These are phyloP conservation scores for Nannospalax galili DNA, from an alignment of 2,113 vertebrate species.

Conservation along the genomic window DNA sequence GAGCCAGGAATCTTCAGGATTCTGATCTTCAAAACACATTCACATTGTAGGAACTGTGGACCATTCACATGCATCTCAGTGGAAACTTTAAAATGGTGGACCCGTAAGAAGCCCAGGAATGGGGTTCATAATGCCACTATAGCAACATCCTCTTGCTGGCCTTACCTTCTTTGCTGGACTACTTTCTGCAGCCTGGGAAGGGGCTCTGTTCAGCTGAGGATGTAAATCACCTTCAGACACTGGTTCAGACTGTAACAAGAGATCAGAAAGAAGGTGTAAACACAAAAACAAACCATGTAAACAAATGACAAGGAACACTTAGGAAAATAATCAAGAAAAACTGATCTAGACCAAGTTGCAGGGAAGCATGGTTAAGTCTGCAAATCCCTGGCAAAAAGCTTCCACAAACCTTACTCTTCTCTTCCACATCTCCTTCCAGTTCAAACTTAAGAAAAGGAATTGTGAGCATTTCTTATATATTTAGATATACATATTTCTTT, in stretches of 20 bases:
- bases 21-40: constrained; percentile 70
- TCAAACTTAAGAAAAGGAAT: background rate
- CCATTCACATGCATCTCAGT: constrained; percentile 5
- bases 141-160: background rate
- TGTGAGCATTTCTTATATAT: background rate
- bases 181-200: constrained; percentile 87
- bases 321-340: constrained; percentile 12
- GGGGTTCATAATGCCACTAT: background rate
- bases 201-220: constrained; percentile 82
- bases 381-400: background rate
- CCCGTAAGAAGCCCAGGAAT: background rate
- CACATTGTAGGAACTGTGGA: background rate
- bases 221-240: constrained; percentile 85
- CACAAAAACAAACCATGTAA: background rate
- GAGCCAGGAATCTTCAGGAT: background rate
- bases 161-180: constrained; percentile 90
- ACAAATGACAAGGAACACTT: background rate
- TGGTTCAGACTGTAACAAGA: constrained; percentile 90
- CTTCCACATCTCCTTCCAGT: background rate
- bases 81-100: constrained; percentile 1
- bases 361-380: background rate
- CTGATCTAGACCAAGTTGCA: background rate
- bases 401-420: background rate
- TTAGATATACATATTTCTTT: background rate
- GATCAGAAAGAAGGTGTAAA: constrained; percentile 63